phyloP scores from a whole-genome alignment of 1,140 invertebrate species.

The Lasioglossum albipes region DNA sequence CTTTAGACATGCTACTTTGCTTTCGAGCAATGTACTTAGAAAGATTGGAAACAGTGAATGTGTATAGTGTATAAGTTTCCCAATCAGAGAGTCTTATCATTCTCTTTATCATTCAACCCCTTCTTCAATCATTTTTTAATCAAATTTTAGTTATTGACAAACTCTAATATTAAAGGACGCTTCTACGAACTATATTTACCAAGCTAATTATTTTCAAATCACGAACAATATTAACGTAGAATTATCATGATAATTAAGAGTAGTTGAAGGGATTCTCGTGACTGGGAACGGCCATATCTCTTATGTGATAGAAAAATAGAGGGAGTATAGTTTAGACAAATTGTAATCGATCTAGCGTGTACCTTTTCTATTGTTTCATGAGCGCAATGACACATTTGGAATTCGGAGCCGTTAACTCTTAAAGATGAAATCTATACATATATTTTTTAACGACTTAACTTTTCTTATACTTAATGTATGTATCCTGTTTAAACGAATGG shows the following conservation, averaged over 20 bases:
- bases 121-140: background rate
- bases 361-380: background rate
- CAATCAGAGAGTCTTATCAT: background rate
- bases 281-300: slow-evolving; percentile 3
- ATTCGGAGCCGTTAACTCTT: background rate
- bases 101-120: background rate
- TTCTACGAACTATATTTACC: background rate
- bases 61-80: background rate
- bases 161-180: no score
- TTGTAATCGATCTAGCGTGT: background rate
- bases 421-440: background rate
- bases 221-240: background rate
- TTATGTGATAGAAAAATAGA: slow-evolving; percentile 3
- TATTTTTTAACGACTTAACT: background rate
- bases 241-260: background rate
- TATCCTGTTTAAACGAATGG: background rate
- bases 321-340: background rate
- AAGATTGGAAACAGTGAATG: slow-evolving; percentile 4
- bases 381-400: background rate
- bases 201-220: background rate
- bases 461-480: background rate
- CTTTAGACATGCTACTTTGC: background rate
- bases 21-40: background rate
- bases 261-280: slow-evolving; percentile 5
- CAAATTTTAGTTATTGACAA: no score